These are phyloP conservation scores for Canis aureus DNA, from an alignment of 2,113 vertebrate species.

Conservation along the genomic window DNA sequence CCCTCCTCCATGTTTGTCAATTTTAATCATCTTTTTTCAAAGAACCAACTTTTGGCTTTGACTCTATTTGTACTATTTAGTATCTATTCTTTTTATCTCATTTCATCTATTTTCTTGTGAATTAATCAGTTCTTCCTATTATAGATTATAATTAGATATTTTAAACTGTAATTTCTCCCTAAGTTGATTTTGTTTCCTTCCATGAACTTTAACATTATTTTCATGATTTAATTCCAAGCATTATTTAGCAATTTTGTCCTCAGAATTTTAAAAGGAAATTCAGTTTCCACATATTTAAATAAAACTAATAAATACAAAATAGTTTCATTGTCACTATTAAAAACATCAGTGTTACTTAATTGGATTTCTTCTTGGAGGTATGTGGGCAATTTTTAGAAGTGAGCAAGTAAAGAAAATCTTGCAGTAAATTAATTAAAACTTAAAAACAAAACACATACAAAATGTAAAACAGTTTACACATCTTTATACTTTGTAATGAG, in stretches of 20 bases:
- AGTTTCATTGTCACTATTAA: slow-evolving; percentile 30
- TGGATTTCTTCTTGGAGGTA: slow-evolving; percentile 29
- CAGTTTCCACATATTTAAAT: neutral
- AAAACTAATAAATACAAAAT: neutral
- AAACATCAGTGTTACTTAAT: neutral
- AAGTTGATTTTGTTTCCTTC: neutral
- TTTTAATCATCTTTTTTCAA: slow-evolving; percentile 43
- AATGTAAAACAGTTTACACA: neutral
- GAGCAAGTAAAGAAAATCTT: neutral
- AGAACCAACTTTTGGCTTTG: neutral
- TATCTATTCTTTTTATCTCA: neutral
- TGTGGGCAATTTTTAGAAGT: neutral
- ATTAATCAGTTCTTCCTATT: neutral
- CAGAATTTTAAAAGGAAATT: slow-evolving; percentile 44
- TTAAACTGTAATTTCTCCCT: slow-evolving; percentile 21
- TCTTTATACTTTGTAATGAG: neutral
- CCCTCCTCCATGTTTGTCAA: neutral
- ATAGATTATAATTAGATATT: neutral
- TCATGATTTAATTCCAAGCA: slow-evolving; percentile 6
- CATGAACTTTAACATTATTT: neutral
- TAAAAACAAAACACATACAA: neutral
- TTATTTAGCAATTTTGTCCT: slow-evolving; percentile 16
- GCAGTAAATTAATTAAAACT: slow-evolving; percentile 25
- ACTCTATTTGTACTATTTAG: slow-evolving; percentile 4
- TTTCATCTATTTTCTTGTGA: neutral